Evolutionary conservation across 1,140 invertebrate genomes (phyloP).

Genomic region (Zophobas atratus): DNA sequence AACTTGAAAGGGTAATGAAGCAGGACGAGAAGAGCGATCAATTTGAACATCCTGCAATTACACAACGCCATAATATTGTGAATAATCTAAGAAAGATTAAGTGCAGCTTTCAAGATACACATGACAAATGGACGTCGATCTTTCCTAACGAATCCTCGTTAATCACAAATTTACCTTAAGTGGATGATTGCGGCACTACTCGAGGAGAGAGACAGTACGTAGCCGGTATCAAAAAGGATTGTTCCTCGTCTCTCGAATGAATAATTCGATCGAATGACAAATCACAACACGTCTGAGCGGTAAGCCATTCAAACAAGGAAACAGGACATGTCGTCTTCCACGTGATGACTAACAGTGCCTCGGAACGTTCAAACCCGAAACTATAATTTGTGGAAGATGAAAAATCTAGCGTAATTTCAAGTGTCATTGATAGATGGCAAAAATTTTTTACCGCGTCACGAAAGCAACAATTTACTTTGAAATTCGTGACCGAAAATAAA

Average conservation of each 20-base stretch:
- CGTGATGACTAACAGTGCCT: not conserved
- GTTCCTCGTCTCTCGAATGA: not conserved
- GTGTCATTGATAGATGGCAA: slow-evolving; percentile 41
- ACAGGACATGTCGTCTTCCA: not conserved
- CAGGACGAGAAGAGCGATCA: slow-evolving; percentile 3
- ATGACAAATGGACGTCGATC: slow-evolving; percentile 29
- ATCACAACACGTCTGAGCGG: not conserved
- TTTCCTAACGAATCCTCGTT: slow-evolving; percentile 12
- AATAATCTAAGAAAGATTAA: slow-evolving; percentile 11
- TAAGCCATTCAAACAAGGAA: not conserved
- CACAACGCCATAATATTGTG: slow-evolving; percentile 9
- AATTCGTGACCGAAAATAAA: slow-evolving; percentile 48
- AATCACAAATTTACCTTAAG: slow-evolving; percentile 7
- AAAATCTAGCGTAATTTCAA: slow-evolving; percentile 24
- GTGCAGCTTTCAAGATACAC: slow-evolving; percentile 9
- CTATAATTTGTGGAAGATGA: not conserved
- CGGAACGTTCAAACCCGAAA: not conserved
- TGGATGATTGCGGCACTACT: not conserved
- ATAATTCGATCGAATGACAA: not conserved
- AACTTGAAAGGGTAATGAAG: slow-evolving; percentile 15
- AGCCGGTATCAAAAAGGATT: not conserved
- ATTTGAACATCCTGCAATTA: slow-evolving; percentile 36
- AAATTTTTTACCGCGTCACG: slow-evolving; percentile 34
- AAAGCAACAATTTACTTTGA: slow-evolving; percentile 41
- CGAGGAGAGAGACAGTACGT: not conserved